Percentiles rank a stretch among this genome's conserved stretches.
phyloP scores from a whole-genome alignment of 2,113 vertebrate genomes.

The Gasterosteus nipponicus region DNA sequence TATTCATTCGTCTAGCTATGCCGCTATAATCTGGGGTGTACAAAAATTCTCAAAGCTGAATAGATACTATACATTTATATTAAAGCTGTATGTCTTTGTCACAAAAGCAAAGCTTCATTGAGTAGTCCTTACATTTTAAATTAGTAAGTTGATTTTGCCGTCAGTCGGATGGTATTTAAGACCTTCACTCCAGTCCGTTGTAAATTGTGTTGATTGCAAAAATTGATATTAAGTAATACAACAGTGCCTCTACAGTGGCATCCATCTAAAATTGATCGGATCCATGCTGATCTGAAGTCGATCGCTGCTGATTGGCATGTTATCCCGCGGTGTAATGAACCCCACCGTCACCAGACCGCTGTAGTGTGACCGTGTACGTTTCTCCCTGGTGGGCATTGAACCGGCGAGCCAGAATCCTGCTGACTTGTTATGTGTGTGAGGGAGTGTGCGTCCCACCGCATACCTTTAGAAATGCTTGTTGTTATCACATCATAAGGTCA shows the following conservation, averaged over 20 bases:
- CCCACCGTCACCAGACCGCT: not conserved
- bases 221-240: no score
- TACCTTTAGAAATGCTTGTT: not conserved
- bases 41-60: not conserved
- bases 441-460: not conserved
- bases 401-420: not conserved
- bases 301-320: no score
- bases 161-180: not conserved
- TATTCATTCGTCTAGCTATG: not conserved
- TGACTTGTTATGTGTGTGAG: not conserved
- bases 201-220: not conserved
- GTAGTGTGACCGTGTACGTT: not conserved
- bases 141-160: not conserved
- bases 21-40: not conserved
- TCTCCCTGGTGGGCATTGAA: not conserved
- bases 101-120: not conserved
- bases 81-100: not conserved
- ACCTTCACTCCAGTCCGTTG: not conserved
- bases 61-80: not conserved
- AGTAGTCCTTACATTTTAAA: not conserved
- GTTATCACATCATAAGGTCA: not conserved
- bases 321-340: no score
- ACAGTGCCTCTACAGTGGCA: no score
- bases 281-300: no score
- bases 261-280: no score